Evolutionary conservation across 2,888 invertebrate genomes (phyloP).

Genomic region (Euproctis similis): DNA sequence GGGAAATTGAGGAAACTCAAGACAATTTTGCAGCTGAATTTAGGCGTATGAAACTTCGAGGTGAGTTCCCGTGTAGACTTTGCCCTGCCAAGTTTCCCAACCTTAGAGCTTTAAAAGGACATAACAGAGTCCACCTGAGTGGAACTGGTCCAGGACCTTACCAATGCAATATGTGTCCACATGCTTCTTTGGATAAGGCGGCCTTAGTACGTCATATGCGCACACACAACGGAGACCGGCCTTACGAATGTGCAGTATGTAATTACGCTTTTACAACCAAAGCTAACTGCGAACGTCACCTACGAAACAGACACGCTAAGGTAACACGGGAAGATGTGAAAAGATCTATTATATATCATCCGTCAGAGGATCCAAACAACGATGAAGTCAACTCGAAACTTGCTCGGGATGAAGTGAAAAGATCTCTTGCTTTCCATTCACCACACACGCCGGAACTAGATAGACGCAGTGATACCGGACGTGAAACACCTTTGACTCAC

Average conservation of each 20-base stretch:
- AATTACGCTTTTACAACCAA: slow-evolving; percentile 98
- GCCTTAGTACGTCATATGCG: slow-evolving; percentile 93
- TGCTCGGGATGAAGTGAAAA: slow-evolving; percentile 71
- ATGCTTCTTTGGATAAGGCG: slow-evolving; percentile 91
- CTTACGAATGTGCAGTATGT: slow-evolving; percentile 96
- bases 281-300: slow-evolving; percentile 96
- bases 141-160: slow-evolving; percentile 87
- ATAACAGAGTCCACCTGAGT: slow-evolving; percentile 89
- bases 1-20: slow-evolving; percentile 81
- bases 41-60: slow-evolving; percentile 90
- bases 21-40: slow-evolving; percentile 90
- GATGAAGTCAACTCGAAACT: slow-evolving; percentile 79
- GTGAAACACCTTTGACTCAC: slow-evolving; percentile 61
- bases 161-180: slow-evolving; percentile 94
- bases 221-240: slow-evolving; percentile 95
- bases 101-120: slow-evolving; percentile 91
- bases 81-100: slow-evolving; percentile 92
- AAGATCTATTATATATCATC: slow-evolving; percentile 89
- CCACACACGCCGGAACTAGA: slow-evolving; percentile 72
- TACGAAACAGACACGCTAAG: slow-evolving; percentile 93
- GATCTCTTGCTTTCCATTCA: slow-evolving; percentile 72
- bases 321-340: slow-evolving; percentile 91
- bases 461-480: slow-evolving; percentile 56
- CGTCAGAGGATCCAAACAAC: slow-evolving; percentile 88
- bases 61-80: slow-evolving; percentile 93